Base-by-base conservation (phyloP, 2,113 vertebrate genomes). In the Oreochromis tanganicae region DNA sequence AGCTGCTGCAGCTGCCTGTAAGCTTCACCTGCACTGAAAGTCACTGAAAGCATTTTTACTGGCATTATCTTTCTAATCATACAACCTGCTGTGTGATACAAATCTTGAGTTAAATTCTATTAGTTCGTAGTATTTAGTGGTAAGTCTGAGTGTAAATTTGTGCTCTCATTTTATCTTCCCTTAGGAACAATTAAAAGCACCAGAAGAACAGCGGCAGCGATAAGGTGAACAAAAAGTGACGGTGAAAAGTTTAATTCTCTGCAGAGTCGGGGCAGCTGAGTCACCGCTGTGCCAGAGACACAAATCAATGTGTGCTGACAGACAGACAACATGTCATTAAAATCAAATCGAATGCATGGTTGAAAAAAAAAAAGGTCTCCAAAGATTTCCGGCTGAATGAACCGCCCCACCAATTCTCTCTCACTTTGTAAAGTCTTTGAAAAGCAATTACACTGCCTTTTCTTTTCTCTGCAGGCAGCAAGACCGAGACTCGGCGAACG, bases 321-420 rank as follows among this genome's bases (percentile, higher is more conserved):
- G 68, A 73, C 68, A 91, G 91, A 85, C 92, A 91, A 84, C 73
- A 8, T 91, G 92, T 90, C 89, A 93, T 93, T 92, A 85, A 89
- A 88, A 87, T 90, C 87, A 89, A 88, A 91, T 89, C 83, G 83
- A 93, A 88, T 6, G 38, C 48, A 50, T 6, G 66, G 1, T 57
- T n/a, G 14, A 59, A 68, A 84, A 87, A 86, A 85, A 66, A 71
- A 75, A 79, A 1, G 38, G 43, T 71, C 50, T 16, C 61, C 38
- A 82, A 79, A 87, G 68, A 75, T 89, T 92, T 91, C 56, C 63
- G n/a, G 63, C 56, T 75, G 88, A 85, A 85, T 21, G 43, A 88
- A 87, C 89, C 80, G 6, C 80, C 84, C 81, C 41, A 9, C 34
- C 80, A 16, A 4, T 81, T 78, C 78, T 27, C 55, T 75, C 68